A percentile compares a stretch with the other conserved stretches of the same genome.
These are phyloP conservation scores for Phocides pigmalion DNA, from an alignment of 1,140 invertebrate species.

Conservation along the genomic window DNA sequence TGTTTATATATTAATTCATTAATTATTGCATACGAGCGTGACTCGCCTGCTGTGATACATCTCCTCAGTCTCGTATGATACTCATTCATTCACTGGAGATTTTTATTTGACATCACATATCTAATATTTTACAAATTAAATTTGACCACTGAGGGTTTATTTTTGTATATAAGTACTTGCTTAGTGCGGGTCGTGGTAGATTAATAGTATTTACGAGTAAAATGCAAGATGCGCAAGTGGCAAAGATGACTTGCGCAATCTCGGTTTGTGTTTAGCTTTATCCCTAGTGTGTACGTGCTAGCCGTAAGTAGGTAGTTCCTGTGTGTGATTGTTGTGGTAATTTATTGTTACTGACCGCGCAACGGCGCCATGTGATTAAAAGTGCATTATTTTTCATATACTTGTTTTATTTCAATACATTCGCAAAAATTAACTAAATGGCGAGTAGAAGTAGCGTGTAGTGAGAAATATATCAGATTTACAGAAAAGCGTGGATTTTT, in stretches of 20 bases:
- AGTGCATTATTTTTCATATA: constrained; percentile 67
- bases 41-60: constrained; percentile 55
- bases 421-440: too few relatives aligned
- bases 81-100: neutral
- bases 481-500: too few relatives aligned
- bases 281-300: constrained; percentile 33
- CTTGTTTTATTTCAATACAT: constrained; percentile 46
- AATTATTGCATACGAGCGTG: constrained; percentile 38
- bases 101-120: constrained; percentile 22
- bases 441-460: too few relatives aligned
- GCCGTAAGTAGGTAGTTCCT: constrained; percentile 54
- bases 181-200: constrained; percentile 18
- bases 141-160: neutral
- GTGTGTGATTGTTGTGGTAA: constrained; percentile 67
- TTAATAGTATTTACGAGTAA: constrained; percentile 9
- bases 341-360: constrained; percentile 64
- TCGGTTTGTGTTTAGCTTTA: constrained; percentile 29
- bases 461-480: too few relatives aligned
- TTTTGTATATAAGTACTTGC: constrained; percentile 20
- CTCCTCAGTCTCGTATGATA: constrained; percentile 37
- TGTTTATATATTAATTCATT: constrained; percentile 40
- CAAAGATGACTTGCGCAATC: neutral
- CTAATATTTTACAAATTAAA: constrained; percentile 21
- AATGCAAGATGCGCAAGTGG: neutral
- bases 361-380: constrained; percentile 69